These are phyloP conservation scores for Hypselothyrea guttata DNA, from an alignment of 2,888 invertebrate genomes.

Conservation along the genomic window DNA sequence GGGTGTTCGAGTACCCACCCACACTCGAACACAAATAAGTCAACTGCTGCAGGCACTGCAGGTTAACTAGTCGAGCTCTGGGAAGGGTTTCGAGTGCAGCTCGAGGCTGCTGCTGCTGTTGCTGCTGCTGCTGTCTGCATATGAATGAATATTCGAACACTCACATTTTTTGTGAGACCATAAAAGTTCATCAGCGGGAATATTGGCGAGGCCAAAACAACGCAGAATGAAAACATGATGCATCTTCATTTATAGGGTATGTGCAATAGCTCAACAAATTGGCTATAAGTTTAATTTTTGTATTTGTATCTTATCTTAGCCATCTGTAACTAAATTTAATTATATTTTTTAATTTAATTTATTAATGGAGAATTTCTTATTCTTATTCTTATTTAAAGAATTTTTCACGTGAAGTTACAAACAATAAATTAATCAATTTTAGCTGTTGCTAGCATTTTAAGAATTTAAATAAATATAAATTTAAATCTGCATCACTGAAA, in stretches of 20 bases:
- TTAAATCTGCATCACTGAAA: too few relatives aligned
- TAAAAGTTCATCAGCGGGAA: conserved; percentile 73
- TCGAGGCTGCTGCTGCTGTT: conserved; percentile 28
- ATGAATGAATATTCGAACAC: conserved; percentile 74
- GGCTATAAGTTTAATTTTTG: conserved; percentile 6
- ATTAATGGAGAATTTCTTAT: too few relatives aligned
- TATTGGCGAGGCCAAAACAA: conserved; percentile 70
- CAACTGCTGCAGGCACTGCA: conserved; percentile 63
- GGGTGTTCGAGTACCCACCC: not conserved
- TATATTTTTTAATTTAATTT: too few relatives aligned
- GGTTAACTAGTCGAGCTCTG: conserved; percentile 41
- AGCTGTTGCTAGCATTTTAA: too few relatives aligned
- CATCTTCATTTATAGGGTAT: conserved; percentile 17
- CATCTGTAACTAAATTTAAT: not conserved
- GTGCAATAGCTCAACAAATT: conserved; percentile 6
- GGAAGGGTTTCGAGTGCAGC: conserved; percentile 17
- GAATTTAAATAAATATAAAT: too few relatives aligned
- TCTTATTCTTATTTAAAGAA: too few relatives aligned
- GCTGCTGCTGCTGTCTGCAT: conserved; percentile 63
- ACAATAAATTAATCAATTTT: too few relatives aligned
- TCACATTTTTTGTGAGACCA: conserved; percentile 54
- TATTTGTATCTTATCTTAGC: too few relatives aligned
- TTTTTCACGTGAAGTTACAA: too few relatives aligned
- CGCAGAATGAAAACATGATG: conserved; percentile 43
- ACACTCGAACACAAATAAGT: conserved; percentile 43